Evolutionary conservation across 1,140 invertebrate genomes (phyloP).

Genomic region (Drosophila simulans): DNA sequence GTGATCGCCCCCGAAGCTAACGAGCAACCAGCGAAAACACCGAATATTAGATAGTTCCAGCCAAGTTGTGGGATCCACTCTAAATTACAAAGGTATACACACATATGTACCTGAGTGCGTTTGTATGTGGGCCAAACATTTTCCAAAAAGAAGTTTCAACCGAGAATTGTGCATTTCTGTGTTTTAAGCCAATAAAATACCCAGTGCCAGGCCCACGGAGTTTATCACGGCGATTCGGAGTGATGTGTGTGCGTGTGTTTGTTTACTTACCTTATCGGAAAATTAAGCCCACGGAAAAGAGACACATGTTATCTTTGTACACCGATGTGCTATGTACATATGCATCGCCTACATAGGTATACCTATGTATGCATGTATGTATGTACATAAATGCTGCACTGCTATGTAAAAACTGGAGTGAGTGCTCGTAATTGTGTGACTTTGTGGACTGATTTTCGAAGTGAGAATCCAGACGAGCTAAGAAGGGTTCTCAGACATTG

Average conservation of each 20-base stretch:
- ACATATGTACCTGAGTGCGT: constrained; percentile 9
- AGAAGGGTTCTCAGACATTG: constrained; percentile 6
- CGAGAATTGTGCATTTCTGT: constrained; percentile 14
- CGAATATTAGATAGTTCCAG: constrained; percentile 17
- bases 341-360: background rate
- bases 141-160: constrained; percentile 10
- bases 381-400: constrained; percentile 21
- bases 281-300: constrained; percentile 36
- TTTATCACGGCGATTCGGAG: constrained; percentile 4
- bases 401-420: constrained; percentile 15
- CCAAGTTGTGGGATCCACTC: constrained; percentile 21
- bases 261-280: constrained; percentile 43
- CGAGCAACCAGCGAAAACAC: constrained; percentile 16
- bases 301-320: constrained; percentile 36
- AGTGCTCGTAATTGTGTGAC: constrained; percentile 24
- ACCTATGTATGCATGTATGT: constrained; percentile 27
- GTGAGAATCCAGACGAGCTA: constrained; percentile 11
- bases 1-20: constrained; percentile 10
- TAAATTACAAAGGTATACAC: constrained; percentile 31
- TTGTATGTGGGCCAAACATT: constrained; percentile 30
- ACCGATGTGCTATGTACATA: constrained; percentile 10
- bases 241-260: constrained; percentile 20
- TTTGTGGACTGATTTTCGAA: constrained; percentile 21
- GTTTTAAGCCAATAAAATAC: constrained; percentile 10
- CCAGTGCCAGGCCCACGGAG: constrained; percentile 5